A percentile compares a stretch with the other conserved stretches of the same genome.
Evolutionary conservation across 2,113 vertebrate species (phyloP).

Genomic region (Hippocampus mohnikei): DNA sequence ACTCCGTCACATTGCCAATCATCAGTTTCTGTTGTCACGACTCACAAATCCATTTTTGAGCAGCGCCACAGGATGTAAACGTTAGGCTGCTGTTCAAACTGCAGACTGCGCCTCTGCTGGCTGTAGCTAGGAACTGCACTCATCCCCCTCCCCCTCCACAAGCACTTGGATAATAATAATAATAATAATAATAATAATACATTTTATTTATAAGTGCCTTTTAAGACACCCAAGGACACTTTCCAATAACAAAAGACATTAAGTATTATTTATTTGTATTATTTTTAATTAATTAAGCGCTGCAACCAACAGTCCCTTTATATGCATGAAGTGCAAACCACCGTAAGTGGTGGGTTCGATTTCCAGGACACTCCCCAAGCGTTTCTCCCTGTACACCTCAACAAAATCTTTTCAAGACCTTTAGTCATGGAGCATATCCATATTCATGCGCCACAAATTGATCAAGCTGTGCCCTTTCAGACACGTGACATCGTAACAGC

Average conservation of each 20-base stretch:
- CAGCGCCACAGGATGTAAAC: neutral
- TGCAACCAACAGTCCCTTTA: neutral
- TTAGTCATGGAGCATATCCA: neutral
- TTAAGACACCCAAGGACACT: too few relatives aligned
- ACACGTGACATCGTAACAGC: neutral
- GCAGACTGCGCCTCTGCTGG: neutral
- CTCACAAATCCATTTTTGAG: neutral
- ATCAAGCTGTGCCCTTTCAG: neutral
- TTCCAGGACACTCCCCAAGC: neutral
- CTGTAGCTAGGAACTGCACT: neutral
- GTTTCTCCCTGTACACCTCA: neutral
- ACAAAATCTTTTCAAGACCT: neutral
- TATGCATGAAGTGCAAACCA: neutral
- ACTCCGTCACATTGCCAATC: neutral
- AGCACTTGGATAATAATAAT: too few relatives aligned
- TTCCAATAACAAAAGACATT: too few relatives aligned
- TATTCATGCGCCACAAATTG: neutral
- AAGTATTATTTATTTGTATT: too few relatives aligned
- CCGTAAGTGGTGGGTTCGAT: neutral
- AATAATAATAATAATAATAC: too few relatives aligned
- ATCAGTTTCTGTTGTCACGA: neutral
- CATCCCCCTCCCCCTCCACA: too few relatives aligned
- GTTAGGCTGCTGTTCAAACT: neutral
- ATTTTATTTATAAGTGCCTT: too few relatives aligned
- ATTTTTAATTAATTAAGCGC: neutral